These are phyloP conservation scores for Zoanthus sociatus DNA, from an alignment of 92 coral and sea anemone genomes.

Conservation along the genomic window DNA sequence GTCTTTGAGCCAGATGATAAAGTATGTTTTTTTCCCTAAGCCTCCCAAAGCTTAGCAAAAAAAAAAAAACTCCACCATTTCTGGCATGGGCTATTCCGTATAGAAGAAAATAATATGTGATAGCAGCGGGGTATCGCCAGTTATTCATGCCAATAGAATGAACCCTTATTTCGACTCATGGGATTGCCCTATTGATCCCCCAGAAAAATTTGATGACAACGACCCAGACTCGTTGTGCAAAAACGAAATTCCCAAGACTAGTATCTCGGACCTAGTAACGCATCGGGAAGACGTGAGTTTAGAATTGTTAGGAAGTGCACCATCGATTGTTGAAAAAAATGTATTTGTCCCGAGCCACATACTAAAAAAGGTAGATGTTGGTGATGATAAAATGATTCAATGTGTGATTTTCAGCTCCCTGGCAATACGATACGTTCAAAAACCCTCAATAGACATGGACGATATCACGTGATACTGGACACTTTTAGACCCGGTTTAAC, in stretches of 20 bases:
- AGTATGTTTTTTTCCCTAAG: conserved; percentile 67
- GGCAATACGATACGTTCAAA: too few relatives aligned
- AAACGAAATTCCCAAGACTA: conserved; percentile 47
- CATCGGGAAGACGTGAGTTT: too few relatives aligned
- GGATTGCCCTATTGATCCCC: conserved; percentile 57
- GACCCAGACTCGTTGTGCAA: conserved; percentile 48
- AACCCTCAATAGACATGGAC: too few relatives aligned
- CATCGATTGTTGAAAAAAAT: too few relatives aligned
- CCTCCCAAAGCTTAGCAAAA: conserved; percentile 46
- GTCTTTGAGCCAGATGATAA: conserved; percentile 53
- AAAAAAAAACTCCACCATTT: conserved; percentile 56
- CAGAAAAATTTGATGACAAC: conserved; percentile 1
- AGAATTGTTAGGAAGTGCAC: too few relatives aligned
- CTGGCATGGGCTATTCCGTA: conserved; percentile 61
- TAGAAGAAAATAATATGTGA: conserved; percentile 56
- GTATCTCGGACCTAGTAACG: conserved; percentile 3
- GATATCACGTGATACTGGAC: too few relatives aligned
- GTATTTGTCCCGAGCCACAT: too few relatives aligned
- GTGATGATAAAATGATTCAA: too few relatives aligned
- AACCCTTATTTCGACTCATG: conserved; percentile 61
- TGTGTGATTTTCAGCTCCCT: too few relatives aligned
- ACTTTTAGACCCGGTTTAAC: too few relatives aligned
- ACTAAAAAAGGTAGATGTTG: too few relatives aligned
- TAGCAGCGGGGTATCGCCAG: conserved; percentile 57
- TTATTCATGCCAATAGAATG: conserved; percentile 61